Conservation (phyloP, 2,888 invertebrate species). For the Ophioninae sp. region DNA sequence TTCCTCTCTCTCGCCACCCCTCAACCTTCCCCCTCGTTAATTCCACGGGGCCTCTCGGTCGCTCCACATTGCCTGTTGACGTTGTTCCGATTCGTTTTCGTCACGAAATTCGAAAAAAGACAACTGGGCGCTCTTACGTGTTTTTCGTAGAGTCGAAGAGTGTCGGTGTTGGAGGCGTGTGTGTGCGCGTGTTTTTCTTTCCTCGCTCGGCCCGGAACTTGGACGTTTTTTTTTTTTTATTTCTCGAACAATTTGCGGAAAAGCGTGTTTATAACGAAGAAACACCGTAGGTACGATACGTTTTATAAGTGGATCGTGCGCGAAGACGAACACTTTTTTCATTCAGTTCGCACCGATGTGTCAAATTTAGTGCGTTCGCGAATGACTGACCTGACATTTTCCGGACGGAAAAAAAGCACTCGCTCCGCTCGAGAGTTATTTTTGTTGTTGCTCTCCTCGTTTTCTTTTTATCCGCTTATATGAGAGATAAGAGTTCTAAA, state of each 20-base stretch:
- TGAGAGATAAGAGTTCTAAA: conserved; percentile 25
- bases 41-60: conserved; percentile 58
- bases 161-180: conserved; percentile 6
- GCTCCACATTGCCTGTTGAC: conserved; percentile 62
- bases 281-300: conserved; percentile 2
- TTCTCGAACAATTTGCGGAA: not conserved
- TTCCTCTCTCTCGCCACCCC: conserved; percentile 38
- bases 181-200: not conserved
- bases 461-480: conserved; percentile 14
- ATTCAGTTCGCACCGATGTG: conserved; percentile 4
- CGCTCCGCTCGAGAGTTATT: conserved; percentile 9
- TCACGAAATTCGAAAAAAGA: conserved; percentile 18
- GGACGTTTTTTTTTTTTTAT: not conserved
- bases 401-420: not conserved
- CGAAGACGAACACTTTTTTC: not conserved
- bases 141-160: not conserved
- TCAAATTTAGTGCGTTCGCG: conserved; percentile 8
- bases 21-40: conserved; percentile 43
- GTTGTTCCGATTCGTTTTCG: conserved; percentile 40
- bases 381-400: conserved; percentile 5
- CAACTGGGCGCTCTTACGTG: not conserved
- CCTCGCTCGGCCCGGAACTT: not conserved
- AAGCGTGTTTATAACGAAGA: conserved; percentile 14
- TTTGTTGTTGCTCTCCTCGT: conserved; percentile 16
- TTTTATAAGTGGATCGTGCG: conserved; percentile 7